Evolutionary conservation across 1,140 invertebrate species (phyloP), one percentile per base, ranked within the genome.

Genomic region (Neotoxoptera formosana): DNA sequence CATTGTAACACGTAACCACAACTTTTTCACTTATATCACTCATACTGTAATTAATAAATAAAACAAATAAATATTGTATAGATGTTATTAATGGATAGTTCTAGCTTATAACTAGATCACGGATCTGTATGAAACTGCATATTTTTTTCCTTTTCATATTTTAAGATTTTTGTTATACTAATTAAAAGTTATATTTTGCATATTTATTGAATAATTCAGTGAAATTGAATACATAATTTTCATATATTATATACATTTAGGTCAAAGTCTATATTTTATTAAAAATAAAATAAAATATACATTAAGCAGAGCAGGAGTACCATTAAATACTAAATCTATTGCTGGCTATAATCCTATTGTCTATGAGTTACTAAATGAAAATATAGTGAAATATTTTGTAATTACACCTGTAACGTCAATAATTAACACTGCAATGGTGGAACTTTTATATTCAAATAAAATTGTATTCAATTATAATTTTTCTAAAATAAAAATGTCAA

Each of bases 1-100:
- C 94, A 93, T 94, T 95, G 91, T 95, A 94, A 67, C 94, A 94
- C 7, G 81, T 94, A 53, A 92, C 90, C 4, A 93, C n/a, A 48
- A 86, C 90, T 86, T 93, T 93, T 86, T 93, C 91, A 84, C 20
- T 93, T 21, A 53, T 23, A n/a, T 93, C 91, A 45, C 30, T 93
- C 30, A 93, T 45, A 93, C 91, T 93, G 81, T 51, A 93, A 93
- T 53, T 7, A 56, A 84, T 86, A 47, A 56, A 76, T 47, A 88
- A 51, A 30, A 88, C 30, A 88, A 36, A 51, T 88, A 45, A 81
- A 86, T 45, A 86, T 34, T 53, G 51, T 21, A 53, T 7, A 76
- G 6, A 76, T 76, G 6, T n/a, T n/a, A 76, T n/a, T 76, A 76
- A 7, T 76, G 30, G 30, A 76, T n/a, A n/a, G 1, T 20, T 76